A percentile compares a stretch with the other conserved stretches of the same genome.
These are phyloP conservation scores for Penelope pileata DNA, from an alignment of 2,113 vertebrate species.

Conservation along the genomic window DNA sequence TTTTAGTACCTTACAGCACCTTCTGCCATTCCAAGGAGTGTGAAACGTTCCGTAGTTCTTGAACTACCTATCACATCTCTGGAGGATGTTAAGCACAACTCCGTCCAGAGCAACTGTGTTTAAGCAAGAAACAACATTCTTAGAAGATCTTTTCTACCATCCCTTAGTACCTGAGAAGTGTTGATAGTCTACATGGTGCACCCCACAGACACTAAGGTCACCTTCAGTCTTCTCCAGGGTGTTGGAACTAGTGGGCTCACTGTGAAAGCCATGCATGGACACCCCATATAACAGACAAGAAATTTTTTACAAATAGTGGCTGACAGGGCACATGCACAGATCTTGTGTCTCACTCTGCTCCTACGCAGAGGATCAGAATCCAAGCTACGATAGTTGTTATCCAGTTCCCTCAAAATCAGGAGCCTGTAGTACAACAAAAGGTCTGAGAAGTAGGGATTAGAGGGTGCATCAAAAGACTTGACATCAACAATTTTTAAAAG, in stretches of 20 bases:
- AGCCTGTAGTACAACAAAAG: slow-evolving; percentile 3
- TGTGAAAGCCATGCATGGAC: background rate
- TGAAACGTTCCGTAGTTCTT: background rate
- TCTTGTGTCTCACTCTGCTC: background rate
- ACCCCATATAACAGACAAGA: background rate
- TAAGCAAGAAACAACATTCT: background rate
- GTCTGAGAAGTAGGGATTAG: background rate
- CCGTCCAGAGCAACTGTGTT: background rate
- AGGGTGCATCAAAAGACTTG: background rate
- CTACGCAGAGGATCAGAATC: background rate
- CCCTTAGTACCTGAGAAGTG: background rate
- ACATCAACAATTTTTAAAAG: background rate
- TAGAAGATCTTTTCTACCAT: background rate
- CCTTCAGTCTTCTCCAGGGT: background rate
- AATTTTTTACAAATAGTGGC: too few relatives aligned
- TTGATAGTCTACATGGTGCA: background rate
- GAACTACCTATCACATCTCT: background rate
- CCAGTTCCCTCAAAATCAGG: background rate
- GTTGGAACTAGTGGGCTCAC: background rate
- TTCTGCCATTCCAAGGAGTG: background rate
- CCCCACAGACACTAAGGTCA: background rate
- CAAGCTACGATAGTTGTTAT: background rate
- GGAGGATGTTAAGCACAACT: background rate
- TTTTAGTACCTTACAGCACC: background rate
- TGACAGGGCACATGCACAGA: background rate